phyloP scores from a whole-genome alignment of 2,113 vertebrate genomes.

The Psittacula cyanocephala region DNA sequence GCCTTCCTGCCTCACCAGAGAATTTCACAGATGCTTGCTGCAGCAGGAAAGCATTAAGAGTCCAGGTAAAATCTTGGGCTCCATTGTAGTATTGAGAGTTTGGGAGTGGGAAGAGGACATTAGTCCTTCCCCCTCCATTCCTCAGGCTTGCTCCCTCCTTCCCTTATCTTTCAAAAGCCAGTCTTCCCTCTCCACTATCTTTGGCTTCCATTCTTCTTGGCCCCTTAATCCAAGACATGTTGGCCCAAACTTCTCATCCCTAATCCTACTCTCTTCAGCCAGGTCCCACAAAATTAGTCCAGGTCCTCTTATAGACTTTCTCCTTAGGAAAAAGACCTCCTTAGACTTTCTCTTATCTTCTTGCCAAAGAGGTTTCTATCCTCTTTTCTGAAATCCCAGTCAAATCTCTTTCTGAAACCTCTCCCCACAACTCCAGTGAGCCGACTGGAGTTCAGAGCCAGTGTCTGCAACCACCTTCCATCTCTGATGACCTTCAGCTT shows the following conservation, averaged over 20 bases:
- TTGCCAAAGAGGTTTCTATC: not conserved
- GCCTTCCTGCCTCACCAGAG: not conserved
- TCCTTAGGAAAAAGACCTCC: too few species aligned
- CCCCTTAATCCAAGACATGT: fast-evolving
- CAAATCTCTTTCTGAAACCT: not conserved
- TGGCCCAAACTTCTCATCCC: not conserved
- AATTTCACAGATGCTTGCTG: not conserved
- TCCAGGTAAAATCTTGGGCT: not conserved
- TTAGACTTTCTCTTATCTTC: not conserved
- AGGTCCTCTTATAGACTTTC: not conserved
- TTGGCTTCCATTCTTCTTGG: not conserved
- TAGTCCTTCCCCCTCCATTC: not conserved
- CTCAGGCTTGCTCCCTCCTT: not conserved
- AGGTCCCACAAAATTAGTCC: not conserved
- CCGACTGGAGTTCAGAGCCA: not conserved
- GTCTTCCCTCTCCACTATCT: not conserved
- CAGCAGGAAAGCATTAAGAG: not conserved
- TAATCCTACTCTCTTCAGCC: not conserved
- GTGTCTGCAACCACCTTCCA: not conserved
- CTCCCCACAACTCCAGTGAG: not conserved
- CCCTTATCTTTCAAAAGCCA: not conserved
- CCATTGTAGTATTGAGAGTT: not conserved
- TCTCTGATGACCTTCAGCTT: fast-evolving
- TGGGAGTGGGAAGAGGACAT: not conserved
- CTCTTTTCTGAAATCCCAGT: not conserved